These are phyloP conservation scores for Brevimyrus niger DNA, from an alignment of 2,113 vertebrate species.

Conservation along the genomic window DNA sequence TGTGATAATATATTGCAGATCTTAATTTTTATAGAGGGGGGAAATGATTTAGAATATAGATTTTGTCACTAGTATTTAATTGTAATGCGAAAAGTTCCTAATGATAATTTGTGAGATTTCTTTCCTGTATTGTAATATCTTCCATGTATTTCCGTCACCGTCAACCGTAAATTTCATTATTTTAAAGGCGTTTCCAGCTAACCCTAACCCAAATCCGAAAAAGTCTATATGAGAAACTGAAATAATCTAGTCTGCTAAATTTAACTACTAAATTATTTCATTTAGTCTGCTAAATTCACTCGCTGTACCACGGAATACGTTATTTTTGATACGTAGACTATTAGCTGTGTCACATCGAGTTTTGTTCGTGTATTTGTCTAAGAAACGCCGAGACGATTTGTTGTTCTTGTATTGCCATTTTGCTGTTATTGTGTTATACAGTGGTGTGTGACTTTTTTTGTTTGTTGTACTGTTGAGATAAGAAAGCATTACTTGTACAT, in stretches of 20 bases:
- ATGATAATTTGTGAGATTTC: not conserved
- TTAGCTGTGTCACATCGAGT: not conserved
- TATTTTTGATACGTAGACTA: not conserved
- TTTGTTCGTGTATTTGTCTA: not conserved
- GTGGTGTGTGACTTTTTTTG: too few species aligned
- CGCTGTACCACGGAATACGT: not conserved
- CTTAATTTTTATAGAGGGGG: not conserved
- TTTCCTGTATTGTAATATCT: not conserved
- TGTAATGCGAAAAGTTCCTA: not conserved
- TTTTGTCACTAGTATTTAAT: not conserved
- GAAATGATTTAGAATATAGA: not conserved
- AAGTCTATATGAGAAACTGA: not conserved
- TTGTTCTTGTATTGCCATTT: too few species aligned
- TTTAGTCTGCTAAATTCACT: not conserved
- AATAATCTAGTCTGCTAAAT: not conserved
- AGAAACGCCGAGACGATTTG: not conserved
- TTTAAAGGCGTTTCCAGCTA: not conserved
- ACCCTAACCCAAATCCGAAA: not conserved
- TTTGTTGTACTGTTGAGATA: too few species aligned
- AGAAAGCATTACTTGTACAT: too few species aligned
- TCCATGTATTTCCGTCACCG: not conserved
- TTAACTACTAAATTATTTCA: not conserved
- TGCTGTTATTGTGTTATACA: too few species aligned
- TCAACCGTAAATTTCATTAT: not conserved
- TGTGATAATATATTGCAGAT: not conserved